Evolutionary conservation across 2,797 vertebrate genomes (phyloP).

Genomic region (Buceros bicornis): DNA sequence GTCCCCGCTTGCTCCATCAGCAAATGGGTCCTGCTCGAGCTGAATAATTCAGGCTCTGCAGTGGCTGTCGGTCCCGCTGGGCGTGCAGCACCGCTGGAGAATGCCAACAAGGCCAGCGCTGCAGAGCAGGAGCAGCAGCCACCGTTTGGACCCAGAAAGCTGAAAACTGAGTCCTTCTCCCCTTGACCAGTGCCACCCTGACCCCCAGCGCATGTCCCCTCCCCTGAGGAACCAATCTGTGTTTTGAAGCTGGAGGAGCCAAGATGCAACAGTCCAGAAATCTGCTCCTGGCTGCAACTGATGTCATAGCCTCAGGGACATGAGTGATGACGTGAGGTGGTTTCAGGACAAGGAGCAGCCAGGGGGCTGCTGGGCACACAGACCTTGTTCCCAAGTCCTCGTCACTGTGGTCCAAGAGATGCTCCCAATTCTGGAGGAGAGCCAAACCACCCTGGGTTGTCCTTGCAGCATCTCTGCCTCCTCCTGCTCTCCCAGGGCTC

Average conservation of each 20-base stretch:
- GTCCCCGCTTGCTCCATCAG: conserved; percentile 29
- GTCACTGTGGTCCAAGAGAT: fast-evolving
- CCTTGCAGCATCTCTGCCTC: background rate
- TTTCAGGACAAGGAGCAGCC: background rate
- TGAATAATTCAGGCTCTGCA: conserved; percentile 75
- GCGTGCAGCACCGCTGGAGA: background rate
- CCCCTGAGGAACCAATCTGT: background rate
- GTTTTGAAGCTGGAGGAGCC: background rate
- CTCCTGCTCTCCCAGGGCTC: background rate
- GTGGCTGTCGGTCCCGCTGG: conserved; percentile 21
- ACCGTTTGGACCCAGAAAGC: background rate
- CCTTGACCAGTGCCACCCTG: fast-evolving
- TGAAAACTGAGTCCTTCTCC: background rate
- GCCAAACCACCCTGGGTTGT: background rate
- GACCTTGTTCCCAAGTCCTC: background rate
- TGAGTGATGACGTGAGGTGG: fast-evolving
- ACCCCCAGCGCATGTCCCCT: background rate
- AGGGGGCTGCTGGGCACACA: background rate
- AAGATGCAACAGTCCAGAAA: fast-evolving
- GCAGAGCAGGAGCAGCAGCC: conserved; percentile 13
- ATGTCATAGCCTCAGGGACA: fast-evolving
- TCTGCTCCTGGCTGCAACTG: background rate
- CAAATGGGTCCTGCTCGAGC: conserved; percentile 25
- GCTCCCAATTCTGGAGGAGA: background rate
- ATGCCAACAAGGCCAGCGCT: conserved; percentile 50